These are phyloP conservation scores for Boloria selene DNA, from an alignment of 2,888 invertebrate genomes.

Conservation along the genomic window DNA sequence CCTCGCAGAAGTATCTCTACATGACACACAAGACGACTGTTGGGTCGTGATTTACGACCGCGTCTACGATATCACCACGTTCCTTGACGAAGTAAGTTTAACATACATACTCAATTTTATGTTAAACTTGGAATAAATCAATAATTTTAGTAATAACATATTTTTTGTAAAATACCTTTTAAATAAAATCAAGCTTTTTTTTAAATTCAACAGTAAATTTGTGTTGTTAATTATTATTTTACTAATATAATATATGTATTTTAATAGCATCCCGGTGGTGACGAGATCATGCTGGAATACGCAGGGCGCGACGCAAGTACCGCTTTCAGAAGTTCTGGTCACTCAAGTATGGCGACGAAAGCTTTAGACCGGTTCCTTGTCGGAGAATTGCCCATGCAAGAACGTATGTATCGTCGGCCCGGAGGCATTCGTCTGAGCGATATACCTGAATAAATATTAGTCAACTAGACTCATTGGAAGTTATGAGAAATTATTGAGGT, in stretches of 20 bases:
- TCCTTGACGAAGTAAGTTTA: slow-evolving; percentile 85
- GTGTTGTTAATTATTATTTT: background rate
- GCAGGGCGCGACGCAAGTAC: slow-evolving; percentile 93
- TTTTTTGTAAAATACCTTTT: background rate
- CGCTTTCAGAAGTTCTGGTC: slow-evolving; percentile 91
- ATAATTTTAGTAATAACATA: no score
- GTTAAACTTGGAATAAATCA: no score
- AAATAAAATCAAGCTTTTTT: no score
- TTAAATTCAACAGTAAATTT: background rate
- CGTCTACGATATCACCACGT: slow-evolving; percentile 91
- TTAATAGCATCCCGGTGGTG: slow-evolving; percentile 90
- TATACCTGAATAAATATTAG: slow-evolving; percentile 74
- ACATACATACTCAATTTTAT: no score
- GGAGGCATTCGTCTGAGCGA: slow-evolving; percentile 83
- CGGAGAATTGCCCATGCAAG: slow-evolving; percentile 88
- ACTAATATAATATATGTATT: background rate
- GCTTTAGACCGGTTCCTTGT: slow-evolving; percentile 87
- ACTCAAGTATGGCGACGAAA: slow-evolving; percentile 85
- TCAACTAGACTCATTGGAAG: no score
- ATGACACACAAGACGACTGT: slow-evolving; percentile 88
- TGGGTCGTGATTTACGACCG: slow-evolving; percentile 94
- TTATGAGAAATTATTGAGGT: no score
- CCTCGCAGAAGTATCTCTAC: slow-evolving; percentile 89
- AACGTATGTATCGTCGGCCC: slow-evolving; percentile 87
- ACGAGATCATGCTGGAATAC: slow-evolving; percentile 90